These are phyloP conservation scores for Liodrosophila aerea DNA, from an alignment of 2,888 invertebrate species.

Conservation along the genomic window DNA sequence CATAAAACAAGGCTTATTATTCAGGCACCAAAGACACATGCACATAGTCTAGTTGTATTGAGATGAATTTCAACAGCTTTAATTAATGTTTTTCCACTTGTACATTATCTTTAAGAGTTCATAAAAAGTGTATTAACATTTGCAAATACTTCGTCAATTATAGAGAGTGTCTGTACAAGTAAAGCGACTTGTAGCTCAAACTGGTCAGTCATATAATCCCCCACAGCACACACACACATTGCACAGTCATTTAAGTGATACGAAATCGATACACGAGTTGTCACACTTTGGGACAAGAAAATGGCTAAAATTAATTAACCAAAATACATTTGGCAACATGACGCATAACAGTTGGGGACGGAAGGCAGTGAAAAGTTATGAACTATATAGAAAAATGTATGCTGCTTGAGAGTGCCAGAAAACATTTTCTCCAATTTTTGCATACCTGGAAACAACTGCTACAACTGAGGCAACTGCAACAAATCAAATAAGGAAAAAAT, in stretches of 20 bases:
- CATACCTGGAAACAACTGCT: slow-evolving; percentile 46
- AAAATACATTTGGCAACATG: slow-evolving; percentile 50
- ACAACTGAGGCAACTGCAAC: slow-evolving; percentile 42
- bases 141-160: too few species aligned
- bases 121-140: too few species aligned
- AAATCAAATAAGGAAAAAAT: slow-evolving; percentile 80
- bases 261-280: slow-evolving; percentile 36
- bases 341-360: slow-evolving; percentile 32
- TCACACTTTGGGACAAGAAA: slow-evolving; percentile 41
- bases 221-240: background rate
- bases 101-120: too few species aligned
- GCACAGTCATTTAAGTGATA: too few species aligned
- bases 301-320: slow-evolving; percentile 52
- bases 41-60: too few species aligned
- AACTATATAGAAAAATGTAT: slow-evolving; percentile 52
- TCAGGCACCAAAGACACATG: too few species aligned
- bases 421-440: slow-evolving; percentile 69
- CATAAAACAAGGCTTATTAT: too few species aligned
- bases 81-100: too few species aligned
- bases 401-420: slow-evolving; percentile 43
- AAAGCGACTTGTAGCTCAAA: background rate
- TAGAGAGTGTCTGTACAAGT: too few species aligned
- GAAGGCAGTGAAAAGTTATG: slow-evolving; percentile 50
- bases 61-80: too few species aligned
- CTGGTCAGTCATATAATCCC: background rate